These are phyloP conservation scores for Neogobius melanostomus DNA, from an alignment of 2,113 vertebrate species.

Conservation along the genomic window DNA sequence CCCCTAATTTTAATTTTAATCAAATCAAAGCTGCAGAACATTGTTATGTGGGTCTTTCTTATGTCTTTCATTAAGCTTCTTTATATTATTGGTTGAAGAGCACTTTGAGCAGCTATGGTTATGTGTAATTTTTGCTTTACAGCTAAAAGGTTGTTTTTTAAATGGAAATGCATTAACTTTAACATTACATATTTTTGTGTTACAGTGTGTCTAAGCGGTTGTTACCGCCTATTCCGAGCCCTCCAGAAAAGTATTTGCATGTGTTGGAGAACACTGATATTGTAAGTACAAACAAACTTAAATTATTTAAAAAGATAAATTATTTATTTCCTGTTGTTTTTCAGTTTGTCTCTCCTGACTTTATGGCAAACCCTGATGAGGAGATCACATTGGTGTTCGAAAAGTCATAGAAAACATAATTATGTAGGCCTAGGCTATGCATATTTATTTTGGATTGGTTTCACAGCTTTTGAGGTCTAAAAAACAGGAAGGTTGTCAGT, in stretches of 20 bases:
- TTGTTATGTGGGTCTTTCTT: too few relatives aligned
- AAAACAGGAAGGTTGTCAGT: too few relatives aligned
- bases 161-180: neutral
- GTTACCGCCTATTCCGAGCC: slow-evolving; percentile 62
- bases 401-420: neutral
- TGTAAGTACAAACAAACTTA: slow-evolving; percentile 34
- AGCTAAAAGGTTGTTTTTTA: neutral
- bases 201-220: slow-evolving; percentile 53
- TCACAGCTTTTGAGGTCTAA: too few relatives aligned
- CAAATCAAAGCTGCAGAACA: too few relatives aligned
- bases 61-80: too few relatives aligned
- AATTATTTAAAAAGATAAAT: neutral
- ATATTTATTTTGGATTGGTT: neutral
- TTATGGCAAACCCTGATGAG: slow-evolving; percentile 28
- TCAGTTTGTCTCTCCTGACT: slow-evolving; percentile 25
- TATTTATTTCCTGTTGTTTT: slow-evolving; percentile 2
- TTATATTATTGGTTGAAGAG: too few relatives aligned
- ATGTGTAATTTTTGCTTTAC: too few relatives aligned
- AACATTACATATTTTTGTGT: slow-evolving; percentile 19
- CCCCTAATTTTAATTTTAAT: too few relatives aligned
- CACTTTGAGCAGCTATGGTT: too few relatives aligned
- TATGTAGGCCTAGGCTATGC: neutral
- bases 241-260: slow-evolving; percentile 49
- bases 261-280: slow-evolving; percentile 51
- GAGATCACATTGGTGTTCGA: slow-evolving; percentile 55